Evolutionary conservation across 2,797 vertebrate genomes (phyloP), one percentile per base, ranked within the genome.

Genomic region (Tokudaia tokunoshimensis): DNA sequence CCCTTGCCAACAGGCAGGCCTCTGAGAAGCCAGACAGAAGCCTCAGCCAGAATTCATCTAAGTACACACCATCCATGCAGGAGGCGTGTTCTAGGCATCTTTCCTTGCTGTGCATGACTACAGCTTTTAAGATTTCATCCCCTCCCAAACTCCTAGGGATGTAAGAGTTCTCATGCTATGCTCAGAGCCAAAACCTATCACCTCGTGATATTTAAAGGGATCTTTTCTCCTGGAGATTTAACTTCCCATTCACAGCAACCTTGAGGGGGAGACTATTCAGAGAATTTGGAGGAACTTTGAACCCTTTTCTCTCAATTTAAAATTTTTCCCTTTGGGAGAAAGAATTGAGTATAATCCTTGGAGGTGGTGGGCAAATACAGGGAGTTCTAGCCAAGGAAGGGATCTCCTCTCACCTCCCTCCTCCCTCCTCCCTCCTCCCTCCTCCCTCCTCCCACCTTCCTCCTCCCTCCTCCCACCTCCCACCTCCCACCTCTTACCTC

Each of bases 91-190:
- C 44, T 9, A 70, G 83, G 31, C 44, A 26, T 52, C 83, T 86
- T 86, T 50, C 47, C 47, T 70, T 52, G 83, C 47, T 37, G 3
- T 24, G 6, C 8, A 6, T n/a, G 20, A 8, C 63, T 86, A 34
- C 2, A 52, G 2, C 85, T 87, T 87, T 29, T 57, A 57, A 37
- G 50, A 37, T 1, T 17, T 26, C 22, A 26, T 70, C 34, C 4
- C 50, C 3, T 34, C n/a, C 52, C 34, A 0, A 44, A 1, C 67
- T 22, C 9, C 9, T 41, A 15, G 19, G n/a, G 19, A 26, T 44
- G 26, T 52, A 19, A 47, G 50, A 55, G 9, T 57, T 29, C 31
- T 41, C 31, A 37, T 8, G 1, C 50, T 17, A 6, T 22, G 72
- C 52, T 37, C n/a, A 59, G 22, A 63, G 50, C 70, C 14, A 50